Base-by-base conservation (phyloP, 2,113 vertebrate genomes). In the Centrocercus urophasianus region DNA sequence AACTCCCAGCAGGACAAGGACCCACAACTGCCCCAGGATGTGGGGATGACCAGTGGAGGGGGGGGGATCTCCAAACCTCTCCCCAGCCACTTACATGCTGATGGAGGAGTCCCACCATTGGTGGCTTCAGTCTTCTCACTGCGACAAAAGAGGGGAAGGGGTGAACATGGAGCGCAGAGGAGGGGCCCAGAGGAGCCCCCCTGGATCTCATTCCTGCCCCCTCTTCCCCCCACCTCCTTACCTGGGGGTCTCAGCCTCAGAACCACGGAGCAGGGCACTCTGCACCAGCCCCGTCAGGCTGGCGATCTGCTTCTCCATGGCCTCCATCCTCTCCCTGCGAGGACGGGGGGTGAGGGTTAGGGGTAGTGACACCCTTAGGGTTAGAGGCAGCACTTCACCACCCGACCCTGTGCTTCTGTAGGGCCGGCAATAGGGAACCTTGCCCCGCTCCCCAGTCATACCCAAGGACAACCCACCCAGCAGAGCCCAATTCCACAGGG, bases 231-330 rank as follows among this genome's bases (percentile, higher is more conserved):
- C 54, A 8, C 3, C 40, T n/a, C 54, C 97, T 98, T 98, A 99
- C 99, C 98, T 99, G 95, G 97, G 97, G 93, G 98, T 99, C 91
- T 99, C 99, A 0, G 98, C 98, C 96, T 99, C 99, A 1, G 99
- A 99, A 24, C 98, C 98, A 70, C 99, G 98, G 83, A 99, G 99
- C 89, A 99, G 96, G 27, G 99, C 99, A 7, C 99, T 99, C 97
- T 99, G 99, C 66, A 99, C 99, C 90, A 99, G 98, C 65, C 99
- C 99, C 0, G 99, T 99, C 95, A 99, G 98, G 95, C 99, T 99
- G 96, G 99, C 99, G 14, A 99, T 99, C 97, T 99, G 99, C 97
- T 99, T 99, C 96, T 99, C 99, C 99, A 99, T 99, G 10, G 99
- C 99, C 90, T 99, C 99, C 99, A 99, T 99, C 28, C 99, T 98